phyloP scores from a whole-genome alignment of 2,888 invertebrate species.

The Agrochola circellaris region DNA sequence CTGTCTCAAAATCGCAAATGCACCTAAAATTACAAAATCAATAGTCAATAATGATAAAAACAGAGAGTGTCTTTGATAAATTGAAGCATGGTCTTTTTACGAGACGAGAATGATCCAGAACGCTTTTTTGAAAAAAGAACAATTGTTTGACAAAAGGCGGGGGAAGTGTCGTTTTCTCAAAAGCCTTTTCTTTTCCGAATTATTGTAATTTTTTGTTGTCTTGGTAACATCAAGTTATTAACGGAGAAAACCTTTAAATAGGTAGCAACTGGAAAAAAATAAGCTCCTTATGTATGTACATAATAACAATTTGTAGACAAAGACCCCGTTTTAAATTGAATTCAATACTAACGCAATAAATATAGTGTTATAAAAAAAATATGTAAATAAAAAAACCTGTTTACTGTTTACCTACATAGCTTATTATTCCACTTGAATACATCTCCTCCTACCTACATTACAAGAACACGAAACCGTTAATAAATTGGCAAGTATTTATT shows the following conservation, averaged over 20 bases:
- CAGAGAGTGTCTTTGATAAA: neutral
- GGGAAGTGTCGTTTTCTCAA: slow-evolving; percentile 2
- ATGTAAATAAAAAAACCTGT: slow-evolving; percentile 15
- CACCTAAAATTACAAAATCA: neutral
- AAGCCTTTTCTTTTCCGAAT: slow-evolving; percentile 2
- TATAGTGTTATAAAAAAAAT: neutral
- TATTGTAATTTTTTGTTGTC: slow-evolving; percentile 3
- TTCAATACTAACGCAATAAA: neutral
- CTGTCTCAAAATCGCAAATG: neutral
- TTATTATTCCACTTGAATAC: slow-evolving; percentile 32
- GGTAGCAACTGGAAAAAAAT: neutral
- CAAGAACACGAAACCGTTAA: slow-evolving; percentile 22
- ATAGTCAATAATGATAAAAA: slow-evolving; percentile 11
- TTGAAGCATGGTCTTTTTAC: slow-evolving; percentile 25
- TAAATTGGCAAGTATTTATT: slow-evolving; percentile 40
- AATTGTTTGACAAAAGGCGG: slow-evolving; percentile 11
- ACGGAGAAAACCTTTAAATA: neutral
- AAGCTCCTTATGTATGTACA: neutral
- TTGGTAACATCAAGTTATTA: neutral
- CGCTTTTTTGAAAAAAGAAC: neutral
- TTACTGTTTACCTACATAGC: slow-evolving; percentile 13
- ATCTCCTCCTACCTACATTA: slow-evolving; percentile 11
- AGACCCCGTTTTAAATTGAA: neutral
- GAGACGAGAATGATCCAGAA: slow-evolving; percentile 4
- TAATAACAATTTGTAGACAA: neutral